phyloP scores from a whole-genome alignment of 2,113 vertebrate species.

The Kryptolebias marmoratus region DNA sequence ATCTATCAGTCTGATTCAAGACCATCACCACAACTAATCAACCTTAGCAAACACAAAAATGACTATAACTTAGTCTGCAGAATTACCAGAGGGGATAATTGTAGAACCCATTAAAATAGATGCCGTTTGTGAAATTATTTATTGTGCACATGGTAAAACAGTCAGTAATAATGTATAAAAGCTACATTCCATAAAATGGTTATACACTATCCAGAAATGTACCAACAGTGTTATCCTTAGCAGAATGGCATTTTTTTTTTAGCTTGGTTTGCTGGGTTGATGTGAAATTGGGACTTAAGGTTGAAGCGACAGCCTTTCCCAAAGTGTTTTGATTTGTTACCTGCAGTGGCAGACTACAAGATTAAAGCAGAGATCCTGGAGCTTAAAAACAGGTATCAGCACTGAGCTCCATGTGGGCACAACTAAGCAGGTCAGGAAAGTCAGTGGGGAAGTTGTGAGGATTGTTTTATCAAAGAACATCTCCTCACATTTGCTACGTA shows the following conservation, averaged over 20 bases:
- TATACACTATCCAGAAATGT: background rate
- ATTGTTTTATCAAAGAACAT: slow-evolving; percentile 17
- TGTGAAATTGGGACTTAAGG: background rate
- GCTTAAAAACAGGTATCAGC: slow-evolving; percentile 21
- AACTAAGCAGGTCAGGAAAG: slow-evolving; percentile 11
- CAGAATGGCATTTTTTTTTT: background rate
- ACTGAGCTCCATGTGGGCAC: slow-evolving; percentile 5
- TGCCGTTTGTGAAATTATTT: no score
- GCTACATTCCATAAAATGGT: no score
- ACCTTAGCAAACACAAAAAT: no score
- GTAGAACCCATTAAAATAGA: no score
- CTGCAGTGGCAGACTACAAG: slow-evolving; percentile 13
- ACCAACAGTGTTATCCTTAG: background rate
- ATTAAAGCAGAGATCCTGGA: slow-evolving; percentile 24
- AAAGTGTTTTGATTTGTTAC: slow-evolving; percentile 12
- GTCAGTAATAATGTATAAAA: no score
- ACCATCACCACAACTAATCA: no score
- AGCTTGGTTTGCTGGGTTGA: background rate
- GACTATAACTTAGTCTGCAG: no score
- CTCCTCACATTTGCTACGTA: background rate
- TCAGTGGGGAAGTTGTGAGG: background rate
- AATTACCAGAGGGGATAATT: no score
- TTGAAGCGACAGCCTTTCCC: slow-evolving; percentile 19
- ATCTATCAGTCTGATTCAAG: no score
- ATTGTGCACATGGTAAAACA: no score